A percentile compares a stretch with the other conserved stretches of the same genome.
phyloP scores from a whole-genome alignment of 2,113 vertebrate genomes.

The Arenaria interpres region DNA sequence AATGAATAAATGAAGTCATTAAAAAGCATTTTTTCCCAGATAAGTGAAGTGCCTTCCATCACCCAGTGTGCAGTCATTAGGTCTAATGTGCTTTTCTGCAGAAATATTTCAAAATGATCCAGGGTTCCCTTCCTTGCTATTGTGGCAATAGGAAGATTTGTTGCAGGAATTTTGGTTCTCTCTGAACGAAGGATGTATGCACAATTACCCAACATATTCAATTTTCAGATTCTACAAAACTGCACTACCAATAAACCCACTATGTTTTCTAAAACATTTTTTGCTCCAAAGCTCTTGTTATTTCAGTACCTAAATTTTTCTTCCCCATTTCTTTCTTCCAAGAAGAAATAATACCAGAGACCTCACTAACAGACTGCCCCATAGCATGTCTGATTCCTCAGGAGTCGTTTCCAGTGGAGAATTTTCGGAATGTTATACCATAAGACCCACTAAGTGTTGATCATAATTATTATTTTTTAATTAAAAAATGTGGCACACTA shows the following conservation, averaged over 20 bases:
- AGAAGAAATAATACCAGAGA: not conserved
- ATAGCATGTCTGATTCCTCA: not conserved
- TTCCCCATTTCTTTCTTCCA: not conserved
- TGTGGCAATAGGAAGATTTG: slow-evolving; percentile 56
- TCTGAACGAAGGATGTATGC: slow-evolving; percentile 12
- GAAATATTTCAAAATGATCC: slow-evolving; percentile 68
- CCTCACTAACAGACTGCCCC: not conserved
- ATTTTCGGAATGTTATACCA: not conserved
- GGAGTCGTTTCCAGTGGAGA: not conserved
- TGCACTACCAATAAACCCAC: not conserved
- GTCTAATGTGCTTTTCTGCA: slow-evolving; percentile 57
- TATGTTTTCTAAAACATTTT: not conserved
- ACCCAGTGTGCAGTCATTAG: slow-evolving; percentile 53
- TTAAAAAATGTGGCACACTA: not conserved
- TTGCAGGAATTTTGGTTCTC: slow-evolving; percentile 37
- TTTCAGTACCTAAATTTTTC: not conserved
- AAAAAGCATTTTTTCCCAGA: slow-evolving; percentile 61
- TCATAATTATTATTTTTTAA: not conserved
- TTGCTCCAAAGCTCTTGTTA: not conserved
- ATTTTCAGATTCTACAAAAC: slow-evolving; percentile 1
- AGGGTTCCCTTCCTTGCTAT: slow-evolving; percentile 13
- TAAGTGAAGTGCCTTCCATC: slow-evolving; percentile 67
- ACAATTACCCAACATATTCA: not conserved
- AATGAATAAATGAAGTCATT: slow-evolving; percentile 73
- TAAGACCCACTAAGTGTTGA: not conserved